These are phyloP conservation scores for Sylvicapra grimmia DNA, from an alignment of 2,113 vertebrate species.

Conservation along the genomic window DNA sequence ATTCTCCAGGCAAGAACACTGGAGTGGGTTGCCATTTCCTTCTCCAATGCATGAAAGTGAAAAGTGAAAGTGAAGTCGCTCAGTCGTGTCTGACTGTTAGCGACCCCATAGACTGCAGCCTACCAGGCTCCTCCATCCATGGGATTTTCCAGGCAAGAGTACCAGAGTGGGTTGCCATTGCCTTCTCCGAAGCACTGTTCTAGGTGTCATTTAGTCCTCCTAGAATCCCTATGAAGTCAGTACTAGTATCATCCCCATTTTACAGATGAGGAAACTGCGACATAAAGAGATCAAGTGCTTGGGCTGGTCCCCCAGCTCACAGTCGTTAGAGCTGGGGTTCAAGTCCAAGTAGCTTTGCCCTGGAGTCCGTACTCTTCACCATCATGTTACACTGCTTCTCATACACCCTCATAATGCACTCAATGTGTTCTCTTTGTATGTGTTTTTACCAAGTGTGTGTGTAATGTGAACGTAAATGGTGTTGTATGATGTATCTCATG, in stretches of 20 bases:
- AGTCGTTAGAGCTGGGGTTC: neutral
- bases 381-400: neutral
- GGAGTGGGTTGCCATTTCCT: too few relatives aligned
- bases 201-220: neutral
- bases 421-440: neutral
- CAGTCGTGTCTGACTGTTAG: too few relatives aligned
- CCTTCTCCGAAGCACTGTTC: neutral
- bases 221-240: neutral
- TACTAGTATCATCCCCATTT: neutral
- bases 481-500: neutral
- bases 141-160: neutral
- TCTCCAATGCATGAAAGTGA: too few relatives aligned
- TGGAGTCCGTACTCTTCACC: neutral
- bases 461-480: neutral
- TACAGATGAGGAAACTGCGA: neutral
- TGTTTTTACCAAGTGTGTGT: neutral
- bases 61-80: too few relatives aligned
- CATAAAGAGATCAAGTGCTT: neutral
- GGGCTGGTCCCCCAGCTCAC: neutral
- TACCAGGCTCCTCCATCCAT: neutral
- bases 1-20: too few relatives aligned
- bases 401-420: neutral
- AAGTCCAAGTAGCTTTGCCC: neutral
- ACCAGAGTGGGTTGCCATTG: neutral
- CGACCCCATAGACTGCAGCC: too few relatives aligned